A percentile compares a stretch with the other conserved stretches of the same genome.
These are phyloP conservation scores for Dioctria rufipes DNA, from an alignment of 2,888 invertebrate species.

Conservation along the genomic window DNA sequence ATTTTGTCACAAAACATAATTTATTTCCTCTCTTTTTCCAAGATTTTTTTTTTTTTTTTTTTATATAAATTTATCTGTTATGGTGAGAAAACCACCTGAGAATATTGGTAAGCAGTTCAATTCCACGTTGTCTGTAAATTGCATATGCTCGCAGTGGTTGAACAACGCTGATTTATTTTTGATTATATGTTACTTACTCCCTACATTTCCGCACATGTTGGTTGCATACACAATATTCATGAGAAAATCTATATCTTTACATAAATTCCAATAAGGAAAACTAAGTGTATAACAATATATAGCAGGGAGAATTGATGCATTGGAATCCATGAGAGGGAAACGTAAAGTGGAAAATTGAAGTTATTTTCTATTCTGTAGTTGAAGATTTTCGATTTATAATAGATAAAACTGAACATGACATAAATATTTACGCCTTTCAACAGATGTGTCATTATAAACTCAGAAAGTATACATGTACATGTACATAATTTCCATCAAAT, in stretches of 20 bases:
- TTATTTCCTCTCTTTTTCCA: too few species aligned
- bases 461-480: too few species aligned
- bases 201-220: slow-evolving; percentile 7
- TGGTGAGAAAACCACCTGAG: too few species aligned
- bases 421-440: too few species aligned
- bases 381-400: background rate
- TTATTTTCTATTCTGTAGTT: background rate
- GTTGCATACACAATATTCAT: background rate
- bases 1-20: too few species aligned
- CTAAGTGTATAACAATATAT: background rate
- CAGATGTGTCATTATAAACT: too few species aligned
- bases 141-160: background rate
- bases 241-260: background rate
- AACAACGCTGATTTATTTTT: slow-evolving; percentile 2
- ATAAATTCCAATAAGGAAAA: background rate
- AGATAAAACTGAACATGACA: too few species aligned
- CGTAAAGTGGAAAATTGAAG: background rate
- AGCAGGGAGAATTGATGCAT: background rate
- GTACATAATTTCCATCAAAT: too few species aligned
- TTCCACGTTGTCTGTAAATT: too few species aligned
- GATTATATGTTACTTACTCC: background rate
- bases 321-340: background rate
- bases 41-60: too few species aligned
- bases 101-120: too few species aligned
- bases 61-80: too few species aligned